Percentiles rank a stretch among this genome's conserved stretches.
phyloP scores from a whole-genome alignment of 1,140 invertebrate species.

The Lysiphlebus fabarum region DNA sequence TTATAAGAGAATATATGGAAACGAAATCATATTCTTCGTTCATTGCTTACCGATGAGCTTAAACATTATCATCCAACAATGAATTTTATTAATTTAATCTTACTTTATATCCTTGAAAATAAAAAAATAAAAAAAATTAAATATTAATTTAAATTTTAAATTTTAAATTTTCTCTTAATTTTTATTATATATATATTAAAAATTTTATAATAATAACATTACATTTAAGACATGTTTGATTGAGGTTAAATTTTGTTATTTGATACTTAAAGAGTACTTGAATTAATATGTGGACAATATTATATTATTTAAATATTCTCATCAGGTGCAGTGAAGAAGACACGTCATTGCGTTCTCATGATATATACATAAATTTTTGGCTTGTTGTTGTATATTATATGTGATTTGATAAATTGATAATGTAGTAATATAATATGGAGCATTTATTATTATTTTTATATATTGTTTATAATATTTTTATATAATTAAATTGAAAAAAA shows the following conservation, averaged over 20 bases:
- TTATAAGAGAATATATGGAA: constrained; percentile 17
- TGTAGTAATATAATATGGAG: constrained; percentile 21
- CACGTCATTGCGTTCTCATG: constrained; percentile 15
- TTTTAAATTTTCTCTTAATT: no score
- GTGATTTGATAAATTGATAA: neutral
- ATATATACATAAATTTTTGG: neutral
- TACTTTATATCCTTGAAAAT: neutral
- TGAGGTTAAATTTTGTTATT: constrained; percentile 7
- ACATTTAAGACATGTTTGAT: no score
- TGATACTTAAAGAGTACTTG: constrained; percentile 9
- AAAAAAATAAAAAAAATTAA: neutral
- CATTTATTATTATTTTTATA: constrained; percentile 17
- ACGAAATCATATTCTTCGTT: constrained; percentile 13
- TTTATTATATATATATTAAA: no score
- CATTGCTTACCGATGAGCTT: constrained; percentile 11
- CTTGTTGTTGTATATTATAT: constrained; percentile 3
- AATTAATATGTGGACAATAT: constrained; percentile 3
- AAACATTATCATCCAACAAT: no score
- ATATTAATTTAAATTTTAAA: no score
- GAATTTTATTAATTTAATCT: no score
- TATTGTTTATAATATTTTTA: neutral
- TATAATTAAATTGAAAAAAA: no score
- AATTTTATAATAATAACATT: no score
- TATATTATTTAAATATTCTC: constrained; percentile 7
- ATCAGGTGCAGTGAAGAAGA: neutral